Conservation (phyloP, 2,888 invertebrate species). For the Ichneumoninae sp. region DNA sequence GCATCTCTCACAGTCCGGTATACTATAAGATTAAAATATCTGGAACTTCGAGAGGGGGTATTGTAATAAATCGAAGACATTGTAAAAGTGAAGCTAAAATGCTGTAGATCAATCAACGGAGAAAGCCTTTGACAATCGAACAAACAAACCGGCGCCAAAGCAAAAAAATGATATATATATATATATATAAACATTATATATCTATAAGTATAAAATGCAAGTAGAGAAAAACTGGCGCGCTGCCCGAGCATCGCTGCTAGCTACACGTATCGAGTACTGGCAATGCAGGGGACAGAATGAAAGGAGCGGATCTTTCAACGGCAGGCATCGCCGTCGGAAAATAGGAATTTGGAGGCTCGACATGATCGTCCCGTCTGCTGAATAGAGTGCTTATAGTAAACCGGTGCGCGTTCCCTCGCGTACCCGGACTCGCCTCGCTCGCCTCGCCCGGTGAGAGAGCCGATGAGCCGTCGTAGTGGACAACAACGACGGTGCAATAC, state of each 20-base stretch:
- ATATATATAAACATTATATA: no score
- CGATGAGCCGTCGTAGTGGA: constrained; percentile 23
- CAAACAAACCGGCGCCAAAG: neutral
- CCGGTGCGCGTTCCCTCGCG: constrained; percentile 40
- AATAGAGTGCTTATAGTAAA: constrained; percentile 53
- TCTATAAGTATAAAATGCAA: no score
- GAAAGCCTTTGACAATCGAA: neutral
- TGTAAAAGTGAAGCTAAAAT: neutral
- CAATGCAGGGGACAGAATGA: constrained; percentile 10
- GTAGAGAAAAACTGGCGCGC: neutral
- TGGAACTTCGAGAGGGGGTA: neutral
- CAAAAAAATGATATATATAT: no score
- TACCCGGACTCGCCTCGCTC: constrained; percentile 18
- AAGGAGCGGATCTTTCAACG: constrained; percentile 35
- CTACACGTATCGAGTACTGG: neutral
- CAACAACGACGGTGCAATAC: neutral
- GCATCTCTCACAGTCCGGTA: neutral
- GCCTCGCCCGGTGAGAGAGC: constrained; percentile 13
- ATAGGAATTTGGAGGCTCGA: constrained; percentile 66
- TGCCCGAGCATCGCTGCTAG: neutral
- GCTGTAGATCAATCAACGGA: neutral
- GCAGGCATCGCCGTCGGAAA: constrained; percentile 25
- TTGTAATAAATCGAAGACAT: neutral
- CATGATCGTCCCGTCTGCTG: constrained; percentile 35
- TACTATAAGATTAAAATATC: neutral